Percentiles rank a stretch among this genome's conserved stretches.
Conservation (phyloP, 2,888 invertebrate species). For the Drosophila macrospina region DNA sequence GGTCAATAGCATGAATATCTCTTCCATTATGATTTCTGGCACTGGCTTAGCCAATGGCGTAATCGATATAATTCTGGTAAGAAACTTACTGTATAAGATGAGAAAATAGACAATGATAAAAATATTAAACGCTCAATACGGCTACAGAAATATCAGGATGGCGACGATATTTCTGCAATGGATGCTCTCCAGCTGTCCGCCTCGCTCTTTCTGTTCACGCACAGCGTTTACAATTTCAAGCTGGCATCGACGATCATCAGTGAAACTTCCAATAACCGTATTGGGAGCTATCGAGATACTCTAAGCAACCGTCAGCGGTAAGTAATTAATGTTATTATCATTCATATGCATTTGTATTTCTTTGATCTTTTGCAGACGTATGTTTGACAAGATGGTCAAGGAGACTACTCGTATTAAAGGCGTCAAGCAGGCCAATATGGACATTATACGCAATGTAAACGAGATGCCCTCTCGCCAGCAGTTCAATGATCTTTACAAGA, state of each 20-base stretch:
- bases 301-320: slow-evolving; percentile 82
- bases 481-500: slow-evolving; percentile 82
- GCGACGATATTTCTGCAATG: slow-evolving; percentile 72
- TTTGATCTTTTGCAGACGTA: slow-evolving; percentile 58
- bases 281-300: slow-evolving; percentile 68
- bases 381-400: slow-evolving; percentile 80
- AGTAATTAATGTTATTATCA: background rate
- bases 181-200: slow-evolving; percentile 79
- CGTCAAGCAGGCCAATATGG: slow-evolving; percentile 67
- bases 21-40: slow-evolving; percentile 81
- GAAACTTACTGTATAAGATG: background rate
- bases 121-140: background rate
- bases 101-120: background rate
- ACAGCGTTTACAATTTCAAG: slow-evolving; percentile 82
- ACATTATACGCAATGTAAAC: slow-evolving; percentile 81
- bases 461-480: slow-evolving; percentile 81
- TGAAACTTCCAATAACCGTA: slow-evolving; percentile 63
- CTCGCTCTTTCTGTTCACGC: slow-evolving; percentile 82
- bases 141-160: slow-evolving; percentile 75
- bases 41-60: slow-evolving; percentile 77
- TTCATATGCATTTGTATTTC: background rate
- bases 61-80: slow-evolving; percentile 80
- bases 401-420: slow-evolving; percentile 79
- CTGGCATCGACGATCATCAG: slow-evolving; percentile 79
- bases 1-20: slow-evolving; percentile 82